phyloP scores from a whole-genome alignment of 2,888 invertebrate species.

The Amphimallon solstitiale region DNA sequence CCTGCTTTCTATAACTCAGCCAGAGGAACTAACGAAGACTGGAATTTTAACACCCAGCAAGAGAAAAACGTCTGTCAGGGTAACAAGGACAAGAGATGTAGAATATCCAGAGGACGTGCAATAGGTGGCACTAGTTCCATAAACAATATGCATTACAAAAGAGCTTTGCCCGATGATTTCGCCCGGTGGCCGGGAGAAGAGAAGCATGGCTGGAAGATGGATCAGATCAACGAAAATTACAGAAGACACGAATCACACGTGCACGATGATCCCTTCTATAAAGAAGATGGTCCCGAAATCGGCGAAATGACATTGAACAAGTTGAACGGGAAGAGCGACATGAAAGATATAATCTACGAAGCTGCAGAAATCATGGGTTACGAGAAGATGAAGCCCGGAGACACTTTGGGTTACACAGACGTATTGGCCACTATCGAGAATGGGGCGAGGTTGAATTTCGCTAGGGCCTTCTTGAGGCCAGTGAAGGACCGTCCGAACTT shows the following conservation, averaged over 20 bases:
- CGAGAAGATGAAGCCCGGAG: slow-evolving; percentile 58
- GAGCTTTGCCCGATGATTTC: slow-evolving; percentile 77
- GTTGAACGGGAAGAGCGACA: slow-evolving; percentile 30
- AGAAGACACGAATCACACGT: slow-evolving; percentile 2
- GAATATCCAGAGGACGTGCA: slow-evolving; percentile 64
- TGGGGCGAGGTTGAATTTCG: slow-evolving; percentile 83
- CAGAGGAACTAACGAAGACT: slow-evolving; percentile 45
- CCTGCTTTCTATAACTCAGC: slow-evolving; percentile 45
- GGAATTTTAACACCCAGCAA: slow-evolving; percentile 52
- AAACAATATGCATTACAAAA: slow-evolving; percentile 63
- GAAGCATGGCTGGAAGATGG: slow-evolving; percentile 81
- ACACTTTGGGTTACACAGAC: slow-evolving; percentile 41
- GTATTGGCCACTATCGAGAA: slow-evolving; percentile 53
- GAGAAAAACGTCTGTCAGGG: slow-evolving; percentile 51
- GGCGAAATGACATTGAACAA: slow-evolving; percentile 42
- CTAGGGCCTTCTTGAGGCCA: slow-evolving; percentile 81
- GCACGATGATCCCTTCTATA: not conserved
- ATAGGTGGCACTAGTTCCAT: slow-evolving; percentile 64
- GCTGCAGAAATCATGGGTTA: slow-evolving; percentile 87
- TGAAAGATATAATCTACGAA: slow-evolving; percentile 60
- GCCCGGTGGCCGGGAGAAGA: slow-evolving; percentile 84
- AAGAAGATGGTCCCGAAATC: slow-evolving; percentile 35
- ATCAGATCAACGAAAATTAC: slow-evolving; percentile 66
- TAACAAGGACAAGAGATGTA: slow-evolving; percentile 50
- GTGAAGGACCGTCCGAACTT: slow-evolving; percentile 74